Conservation (phyloP, 2,113 vertebrate species). For the Clarias magur region DNA sequence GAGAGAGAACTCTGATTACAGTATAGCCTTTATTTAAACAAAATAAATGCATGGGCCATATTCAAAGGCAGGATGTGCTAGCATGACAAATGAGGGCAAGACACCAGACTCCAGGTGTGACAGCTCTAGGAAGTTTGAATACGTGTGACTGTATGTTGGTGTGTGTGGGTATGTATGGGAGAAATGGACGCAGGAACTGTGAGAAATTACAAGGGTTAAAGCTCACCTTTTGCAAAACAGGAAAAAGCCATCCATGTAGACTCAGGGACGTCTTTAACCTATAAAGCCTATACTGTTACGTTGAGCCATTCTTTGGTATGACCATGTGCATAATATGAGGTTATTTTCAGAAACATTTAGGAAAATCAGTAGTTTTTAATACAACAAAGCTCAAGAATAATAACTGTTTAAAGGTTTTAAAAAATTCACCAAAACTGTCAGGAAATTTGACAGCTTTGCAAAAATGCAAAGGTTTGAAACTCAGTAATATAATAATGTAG, state of each 20-base stretch:
- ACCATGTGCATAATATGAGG: conserved; percentile 53
- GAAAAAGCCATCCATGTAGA: conserved; percentile 63
- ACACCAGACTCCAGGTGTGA: conserved; percentile 46
- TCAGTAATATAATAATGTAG: neutral
- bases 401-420: neutral
- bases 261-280: conserved; percentile 60
- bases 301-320: conserved; percentile 52
- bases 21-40: conserved; percentile 45
- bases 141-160: conserved; percentile 15
- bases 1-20: neutral
- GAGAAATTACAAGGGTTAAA: conserved; percentile 63
- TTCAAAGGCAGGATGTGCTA: conserved; percentile 58
- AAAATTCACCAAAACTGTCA: neutral
- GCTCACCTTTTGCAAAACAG: conserved; percentile 62
- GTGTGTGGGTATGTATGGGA: conserved; percentile 32
- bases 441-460: neutral
- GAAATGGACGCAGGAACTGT: conserved; percentile 66
- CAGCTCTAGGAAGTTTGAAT: conserved; percentile 53
- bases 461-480: neutral
- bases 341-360: conserved; percentile 44
- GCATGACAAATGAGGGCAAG: conserved; percentile 50
- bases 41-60: conserved; percentile 51
- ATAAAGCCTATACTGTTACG: conserved; percentile 56
- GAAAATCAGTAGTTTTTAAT: conserved; percentile 25
- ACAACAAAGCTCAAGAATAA: conserved; percentile 18